Conservation (phyloP, 2,888 invertebrate species). For the Onthophagus sagittarius region DNA sequence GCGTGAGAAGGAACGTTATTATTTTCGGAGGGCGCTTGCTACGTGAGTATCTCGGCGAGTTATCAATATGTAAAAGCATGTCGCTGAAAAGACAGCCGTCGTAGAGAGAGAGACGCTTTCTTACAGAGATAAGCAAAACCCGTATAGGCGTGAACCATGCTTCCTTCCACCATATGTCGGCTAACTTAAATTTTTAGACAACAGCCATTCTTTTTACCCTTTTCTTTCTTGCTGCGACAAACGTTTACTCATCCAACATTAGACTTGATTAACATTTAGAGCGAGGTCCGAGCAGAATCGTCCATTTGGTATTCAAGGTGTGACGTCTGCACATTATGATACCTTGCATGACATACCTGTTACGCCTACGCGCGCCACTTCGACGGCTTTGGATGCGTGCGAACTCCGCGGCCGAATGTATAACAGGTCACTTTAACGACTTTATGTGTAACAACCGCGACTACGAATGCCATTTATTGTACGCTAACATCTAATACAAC, state of each 20-base stretch:
- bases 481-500: background rate
- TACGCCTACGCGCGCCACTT: conserved; percentile 34
- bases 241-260: background rate
- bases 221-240: background rate
- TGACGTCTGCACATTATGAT: conserved; percentile 35
- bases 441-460: conserved; percentile 1
- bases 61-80: conserved; percentile 5
- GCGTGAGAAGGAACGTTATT: conserved; percentile 9
- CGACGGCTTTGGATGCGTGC: conserved; percentile 10
- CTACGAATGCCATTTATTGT: conserved; percentile 6
- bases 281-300: conserved; percentile 18
- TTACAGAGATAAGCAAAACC: conserved; percentile 13
- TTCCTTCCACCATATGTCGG: conserved; percentile 14
- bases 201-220: conserved; percentile 1
- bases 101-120: background rate
- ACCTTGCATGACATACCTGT: conserved; percentile 36
- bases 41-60: background rate
- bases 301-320: conserved; percentile 32
- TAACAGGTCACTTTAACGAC: conserved; percentile 1
- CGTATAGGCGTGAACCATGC: conserved; percentile 13
- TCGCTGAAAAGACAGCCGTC: background rate
- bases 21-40: conserved; percentile 2
- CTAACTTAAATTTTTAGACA: conserved; percentile 7
- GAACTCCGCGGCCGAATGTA: conserved; percentile 8
- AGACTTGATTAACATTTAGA: conserved; percentile 13